Conservation (phyloP, 2,113 vertebrate species). For the Saguinus midas region DNA sequence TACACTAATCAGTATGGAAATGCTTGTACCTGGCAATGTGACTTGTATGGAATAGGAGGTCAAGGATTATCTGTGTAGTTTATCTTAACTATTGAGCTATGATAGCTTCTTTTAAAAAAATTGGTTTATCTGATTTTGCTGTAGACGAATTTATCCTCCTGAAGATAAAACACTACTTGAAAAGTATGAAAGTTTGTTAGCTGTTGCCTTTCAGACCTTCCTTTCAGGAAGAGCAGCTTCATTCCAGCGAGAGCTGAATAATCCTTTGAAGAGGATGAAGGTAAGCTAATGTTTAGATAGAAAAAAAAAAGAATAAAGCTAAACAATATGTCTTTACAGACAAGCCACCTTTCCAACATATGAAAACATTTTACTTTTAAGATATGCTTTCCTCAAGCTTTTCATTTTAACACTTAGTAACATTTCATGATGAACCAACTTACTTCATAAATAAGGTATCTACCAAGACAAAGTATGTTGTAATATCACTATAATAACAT, state of each 20-base stretch:
- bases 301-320: neutral
- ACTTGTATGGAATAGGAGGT: neutral
- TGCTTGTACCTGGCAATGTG: neutral
- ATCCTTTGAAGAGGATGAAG: slow-evolving; percentile 99
- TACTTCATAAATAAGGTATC: slow-evolving; percentile 39
- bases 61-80: neutral
- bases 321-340: neutral
- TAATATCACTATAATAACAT: neutral
- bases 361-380: neutral
- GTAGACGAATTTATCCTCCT: slow-evolving; percentile 98
- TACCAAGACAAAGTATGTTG: neutral
- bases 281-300: slow-evolving; percentile 78
- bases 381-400: neutral
- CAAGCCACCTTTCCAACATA: neutral
- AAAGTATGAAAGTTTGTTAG: slow-evolving; percentile 97
- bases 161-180: slow-evolving; percentile 98
- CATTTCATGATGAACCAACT: neutral
- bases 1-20: neutral
- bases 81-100: neutral
- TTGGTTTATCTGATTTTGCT: slow-evolving; percentile 69
- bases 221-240: slow-evolving; percentile 97
- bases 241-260: slow-evolving; percentile 98
- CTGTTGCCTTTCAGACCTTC: slow-evolving; percentile 97
- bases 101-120: neutral
- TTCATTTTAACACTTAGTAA: neutral